Percentiles rank a stretch among this genome's conserved stretches.
These are phyloP conservation scores for Hedya salicella DNA, from an alignment of 2,888 invertebrate genomes.

Conservation along the genomic window DNA sequence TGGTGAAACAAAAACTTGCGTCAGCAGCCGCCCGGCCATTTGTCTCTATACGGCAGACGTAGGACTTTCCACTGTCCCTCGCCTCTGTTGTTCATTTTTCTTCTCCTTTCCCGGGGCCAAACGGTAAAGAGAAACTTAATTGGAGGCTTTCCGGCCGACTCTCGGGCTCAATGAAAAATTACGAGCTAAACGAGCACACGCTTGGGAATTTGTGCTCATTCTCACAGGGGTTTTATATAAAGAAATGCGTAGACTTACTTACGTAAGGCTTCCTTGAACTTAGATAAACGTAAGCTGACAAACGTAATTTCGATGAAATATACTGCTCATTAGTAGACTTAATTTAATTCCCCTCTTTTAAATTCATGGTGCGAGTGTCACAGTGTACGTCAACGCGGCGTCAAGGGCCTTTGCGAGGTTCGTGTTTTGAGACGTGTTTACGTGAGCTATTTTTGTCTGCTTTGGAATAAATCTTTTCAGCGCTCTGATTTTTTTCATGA, in stretches of 20 bases:
- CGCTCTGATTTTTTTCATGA: neutral
- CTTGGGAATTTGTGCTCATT: conserved; percentile 78
- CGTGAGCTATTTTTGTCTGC: conserved; percentile 22
- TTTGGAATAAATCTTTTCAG: conserved; percentile 18
- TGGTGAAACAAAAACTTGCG: conserved; percentile 36
- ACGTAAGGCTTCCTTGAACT: conserved; percentile 66
- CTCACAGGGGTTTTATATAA: conserved; percentile 63
- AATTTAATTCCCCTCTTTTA: conserved; percentile 45
- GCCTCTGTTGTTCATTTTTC: conserved; percentile 80
- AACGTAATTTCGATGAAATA: conserved; percentile 73
- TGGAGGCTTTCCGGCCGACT: conserved; percentile 81
- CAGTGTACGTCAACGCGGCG: conserved; percentile 30
- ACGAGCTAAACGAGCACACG: conserved; percentile 83
- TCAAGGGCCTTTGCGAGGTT: conserved; percentile 26
- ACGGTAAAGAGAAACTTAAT: conserved; percentile 85
- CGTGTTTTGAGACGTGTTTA: conserved; percentile 23
- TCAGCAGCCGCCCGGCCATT: conserved; percentile 57
- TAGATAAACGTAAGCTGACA: conserved; percentile 74
- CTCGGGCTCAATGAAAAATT: conserved; percentile 84
- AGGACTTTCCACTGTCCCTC: conserved; percentile 68
- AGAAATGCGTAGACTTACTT: conserved; percentile 71
- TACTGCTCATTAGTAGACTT: conserved; percentile 58
- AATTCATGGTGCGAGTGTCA: conserved; percentile 34
- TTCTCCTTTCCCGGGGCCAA: conserved; percentile 74
- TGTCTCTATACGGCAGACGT: conserved; percentile 63